Base-by-base conservation (phyloP, 2,888 invertebrate species). In the Lissocephala sabroskyi region DNA sequence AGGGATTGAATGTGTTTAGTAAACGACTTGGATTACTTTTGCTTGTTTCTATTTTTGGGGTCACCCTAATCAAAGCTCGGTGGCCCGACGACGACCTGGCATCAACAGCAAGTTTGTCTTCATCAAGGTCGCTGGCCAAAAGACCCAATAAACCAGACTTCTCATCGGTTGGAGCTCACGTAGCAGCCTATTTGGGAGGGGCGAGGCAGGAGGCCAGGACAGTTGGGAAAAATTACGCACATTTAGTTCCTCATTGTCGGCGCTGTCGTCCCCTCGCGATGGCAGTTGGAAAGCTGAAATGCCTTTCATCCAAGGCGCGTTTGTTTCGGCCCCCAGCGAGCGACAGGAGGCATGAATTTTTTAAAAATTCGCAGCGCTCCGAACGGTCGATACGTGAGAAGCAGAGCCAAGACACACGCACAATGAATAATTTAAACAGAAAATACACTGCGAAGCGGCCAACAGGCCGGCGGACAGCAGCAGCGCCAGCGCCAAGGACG, bases 161-260 rank as follows among this genome's bases (percentile, higher is more conserved):
- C 23, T 23, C 23, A 23, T 23, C 23, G n/a, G n/a, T 13, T 13
- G 13, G 1, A 33, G 14, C 33, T 33, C 33, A 33, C 33, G 33
- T 33, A 33, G 33, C 14, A 13, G 3, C 33, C 33, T n/a, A 1
- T 33, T 64, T 53, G 51, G 40, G 52, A 59, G 76, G 73, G 48
- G 67, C n/a, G n/a, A n/a, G n/a, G n/a, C n/a, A n/a, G n/a, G n/a
- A n/a, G n/a, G n/a, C n/a, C n/a, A n/a, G n/a, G n/a, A 63, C 71
- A 70, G 67, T 62, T 63, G 71, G 66, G 71, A 66, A 70, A 71
- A 68, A 68, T 75, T 75, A 68, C 76, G 76, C 76, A 75, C 76
- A 76, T 71, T 71, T 75, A 68, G 76, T 61, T 75, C 3, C n/a
- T n/a, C n/a, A n/a, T n/a, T 49, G 58, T 61, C 53, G 52, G 46